Evolutionary conservation across 2,797 vertebrate species (phyloP).

Genomic region (Pseudochirops cupreus): DNA sequence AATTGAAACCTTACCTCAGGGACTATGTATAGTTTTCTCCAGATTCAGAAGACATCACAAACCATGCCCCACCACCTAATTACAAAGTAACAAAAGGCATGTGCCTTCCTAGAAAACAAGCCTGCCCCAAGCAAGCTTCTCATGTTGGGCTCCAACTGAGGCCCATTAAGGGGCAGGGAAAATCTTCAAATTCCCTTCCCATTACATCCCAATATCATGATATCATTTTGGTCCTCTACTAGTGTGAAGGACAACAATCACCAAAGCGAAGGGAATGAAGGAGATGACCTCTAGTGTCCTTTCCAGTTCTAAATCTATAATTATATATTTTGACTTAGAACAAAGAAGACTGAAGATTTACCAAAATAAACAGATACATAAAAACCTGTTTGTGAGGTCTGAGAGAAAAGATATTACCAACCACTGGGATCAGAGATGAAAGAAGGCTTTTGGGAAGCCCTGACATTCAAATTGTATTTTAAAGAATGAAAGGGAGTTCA

Average conservation of each 20-base stretch:
- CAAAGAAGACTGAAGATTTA: neutral
- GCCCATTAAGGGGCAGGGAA: too few relatives aligned
- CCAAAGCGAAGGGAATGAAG: neutral
- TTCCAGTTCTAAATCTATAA: neutral
- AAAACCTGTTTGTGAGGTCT: neutral
- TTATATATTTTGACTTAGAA: neutral
- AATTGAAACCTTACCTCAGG: too few relatives aligned
- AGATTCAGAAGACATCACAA: too few relatives aligned
- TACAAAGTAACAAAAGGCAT: too few relatives aligned
- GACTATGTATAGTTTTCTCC: too few relatives aligned
- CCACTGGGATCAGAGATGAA: neutral
- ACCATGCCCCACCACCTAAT: too few relatives aligned
- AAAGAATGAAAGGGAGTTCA: neutral
- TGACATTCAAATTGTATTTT: neutral
- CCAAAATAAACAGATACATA: neutral
- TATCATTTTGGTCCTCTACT: neutral
- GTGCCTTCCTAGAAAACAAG: too few relatives aligned
- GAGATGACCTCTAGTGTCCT: neutral
- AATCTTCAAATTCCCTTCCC: too few relatives aligned
- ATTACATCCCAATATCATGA: neutral
- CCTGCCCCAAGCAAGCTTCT: too few relatives aligned
- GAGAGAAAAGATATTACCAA: neutral
- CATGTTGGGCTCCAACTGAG: too few relatives aligned
- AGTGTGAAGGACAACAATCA: neutral
- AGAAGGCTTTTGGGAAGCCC: neutral